Base-by-base conservation (phyloP, 1,140 invertebrate species). In the Fragariocoptes setiger region DNA sequence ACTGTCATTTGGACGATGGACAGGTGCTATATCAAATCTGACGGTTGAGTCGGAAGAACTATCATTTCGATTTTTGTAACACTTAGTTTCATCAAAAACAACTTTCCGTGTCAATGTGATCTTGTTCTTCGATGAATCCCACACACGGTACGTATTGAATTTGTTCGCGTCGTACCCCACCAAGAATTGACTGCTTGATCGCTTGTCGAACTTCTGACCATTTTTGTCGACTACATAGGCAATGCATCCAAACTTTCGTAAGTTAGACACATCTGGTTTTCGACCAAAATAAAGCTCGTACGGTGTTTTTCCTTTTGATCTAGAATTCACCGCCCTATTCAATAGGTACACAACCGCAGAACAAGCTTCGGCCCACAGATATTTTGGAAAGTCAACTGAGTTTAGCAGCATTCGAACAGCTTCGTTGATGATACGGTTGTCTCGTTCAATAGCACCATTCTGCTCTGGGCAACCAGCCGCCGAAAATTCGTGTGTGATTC, bases 371-470 rank as follows among this genome's bases (percentile, higher is more conserved):
- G 39, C 19, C 39, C 39, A 39, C 3, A 39, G 39, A 17, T 19
- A 4, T 4, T 31, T n/a, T 31, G 25, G 25, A 8, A 31, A 31
- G 36, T 54, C n/a, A 8, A n/a, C 25, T 8, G 8, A 8, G n/a
- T n/a, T 31, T n/a, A 65, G 19, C 48, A 60, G 43, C 39, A 51
- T 47, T 45, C 55, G 49, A 21, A 55, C 53, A 41, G 46, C 52
- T 52, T 65, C 60, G 47, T 58, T 53, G 3, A 56, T 19, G 12
- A 50, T 54, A 35, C 55, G 35, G 42, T 56, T 57, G 49, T 60
- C 56, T 22, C 61, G 47, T 45, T 66, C 62, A 17, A 60, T 48
- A 2, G 62, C 53, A 46, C 60, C 57, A 56, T 66, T 65, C 48
- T 54, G 48, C 45, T 66, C 54, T 41, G 62, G 61, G 8, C 56